Evolutionary conservation across 2,113 vertebrate species (phyloP).

Genomic region (Pontoporia blainvillei): DNA sequence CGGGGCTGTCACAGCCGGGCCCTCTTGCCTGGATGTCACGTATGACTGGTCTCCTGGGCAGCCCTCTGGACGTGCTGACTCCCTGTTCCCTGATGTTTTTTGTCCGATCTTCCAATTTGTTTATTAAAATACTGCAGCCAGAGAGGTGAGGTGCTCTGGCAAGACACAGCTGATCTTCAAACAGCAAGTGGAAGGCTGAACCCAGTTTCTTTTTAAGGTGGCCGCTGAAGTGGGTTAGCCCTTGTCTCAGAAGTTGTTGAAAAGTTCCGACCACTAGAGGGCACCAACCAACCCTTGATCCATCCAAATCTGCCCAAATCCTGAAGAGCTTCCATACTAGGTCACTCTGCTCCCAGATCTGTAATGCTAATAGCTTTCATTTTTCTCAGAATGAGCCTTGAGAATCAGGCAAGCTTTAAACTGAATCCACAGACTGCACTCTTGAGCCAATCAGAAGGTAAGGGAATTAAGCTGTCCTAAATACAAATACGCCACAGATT

Average conservation of each 20-base stretch:
- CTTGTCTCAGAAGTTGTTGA: neutral
- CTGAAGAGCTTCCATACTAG: neutral
- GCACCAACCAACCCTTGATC: slow-evolving; percentile 25
- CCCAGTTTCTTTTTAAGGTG: neutral
- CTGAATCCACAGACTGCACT: neutral
- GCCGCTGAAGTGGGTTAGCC: too few relatives aligned
- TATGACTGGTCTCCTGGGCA: accelerated
- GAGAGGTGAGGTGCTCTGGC: neutral
- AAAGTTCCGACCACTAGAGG: slow-evolving; percentile 53
- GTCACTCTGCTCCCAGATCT: neutral
- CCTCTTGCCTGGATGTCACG: neutral
- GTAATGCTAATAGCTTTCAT: neutral
- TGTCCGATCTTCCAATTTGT: neutral
- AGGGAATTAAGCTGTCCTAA: neutral
- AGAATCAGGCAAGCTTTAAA: neutral
- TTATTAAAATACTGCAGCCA: neutral
- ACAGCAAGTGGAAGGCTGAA: neutral
- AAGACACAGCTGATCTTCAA: neutral
- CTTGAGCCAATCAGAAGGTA: neutral
- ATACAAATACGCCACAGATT: neutral
- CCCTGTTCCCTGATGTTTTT: neutral
- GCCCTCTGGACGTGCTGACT: neutral
- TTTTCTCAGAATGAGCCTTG: neutral
- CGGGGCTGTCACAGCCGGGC: too few relatives aligned
- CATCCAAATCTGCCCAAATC: neutral